Conservation (phyloP, 2,888 invertebrate genomes). For the Eupeodes luniger region DNA sequence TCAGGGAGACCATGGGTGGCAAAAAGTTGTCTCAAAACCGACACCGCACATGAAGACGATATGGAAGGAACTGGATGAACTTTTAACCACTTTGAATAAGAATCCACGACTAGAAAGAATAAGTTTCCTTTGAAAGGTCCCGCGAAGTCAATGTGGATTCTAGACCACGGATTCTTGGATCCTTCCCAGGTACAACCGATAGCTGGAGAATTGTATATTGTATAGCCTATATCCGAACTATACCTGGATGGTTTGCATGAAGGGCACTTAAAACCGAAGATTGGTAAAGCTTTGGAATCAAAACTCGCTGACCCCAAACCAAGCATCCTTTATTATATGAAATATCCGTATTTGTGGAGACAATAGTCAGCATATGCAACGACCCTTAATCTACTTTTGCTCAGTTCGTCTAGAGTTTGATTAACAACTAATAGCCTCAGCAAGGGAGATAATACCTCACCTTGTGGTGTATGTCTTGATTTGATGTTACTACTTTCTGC, state of each 20-base stretch:
- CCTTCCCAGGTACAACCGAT: constrained; percentile 9
- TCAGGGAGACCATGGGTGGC: constrained; percentile 23
- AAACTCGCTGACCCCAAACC: constrained; percentile 14
- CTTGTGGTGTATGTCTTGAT: too few relatives aligned
- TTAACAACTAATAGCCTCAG: too few relatives aligned
- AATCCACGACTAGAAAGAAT: constrained; percentile 56
- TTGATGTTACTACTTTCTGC: too few relatives aligned
- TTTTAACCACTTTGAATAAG: neutral
- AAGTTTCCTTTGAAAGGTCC: constrained; percentile 48
- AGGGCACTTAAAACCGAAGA: constrained; percentile 10
- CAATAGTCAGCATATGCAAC: too few relatives aligned
- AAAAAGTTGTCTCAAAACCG: constrained; percentile 28
- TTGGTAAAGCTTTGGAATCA: constrained; percentile 26
- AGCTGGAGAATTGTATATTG: neutral
- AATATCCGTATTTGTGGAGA: too few relatives aligned
- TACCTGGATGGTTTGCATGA: constrained; percentile 11
- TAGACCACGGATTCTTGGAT: constrained; percentile 27
- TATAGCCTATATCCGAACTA: constrained; percentile 10
- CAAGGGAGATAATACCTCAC: too few relatives aligned
- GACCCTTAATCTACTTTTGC: too few relatives aligned
- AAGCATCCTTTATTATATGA: neutral
- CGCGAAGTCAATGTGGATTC: constrained; percentile 34
- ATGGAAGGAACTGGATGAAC: constrained; percentile 40
- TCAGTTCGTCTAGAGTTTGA: too few relatives aligned
- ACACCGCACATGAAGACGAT: constrained; percentile 5